phyloP scores from a whole-genome alignment of 2,888 invertebrate genomes.

The Syrphus vitripennis region DNA sequence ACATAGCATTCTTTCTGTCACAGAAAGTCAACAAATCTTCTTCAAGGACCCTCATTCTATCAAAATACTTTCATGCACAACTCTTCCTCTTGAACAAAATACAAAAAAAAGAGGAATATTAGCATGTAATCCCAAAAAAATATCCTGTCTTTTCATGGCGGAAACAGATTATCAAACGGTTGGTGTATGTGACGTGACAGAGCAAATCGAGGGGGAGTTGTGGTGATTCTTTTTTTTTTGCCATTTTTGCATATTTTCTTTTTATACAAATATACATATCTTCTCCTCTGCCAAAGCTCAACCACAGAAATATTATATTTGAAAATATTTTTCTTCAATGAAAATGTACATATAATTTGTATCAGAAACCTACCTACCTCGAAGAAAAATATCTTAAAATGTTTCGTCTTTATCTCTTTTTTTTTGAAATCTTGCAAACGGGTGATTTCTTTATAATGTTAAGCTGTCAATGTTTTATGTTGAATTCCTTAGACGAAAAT shows the following conservation, averaged over 20 bases:
- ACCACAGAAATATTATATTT: slow-evolving; percentile 24
- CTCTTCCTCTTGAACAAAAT: slow-evolving; percentile 20
- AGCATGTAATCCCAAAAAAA: slow-evolving; percentile 49
- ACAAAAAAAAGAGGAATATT: slow-evolving; percentile 18
- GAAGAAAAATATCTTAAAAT: background rate
- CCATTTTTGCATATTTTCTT: slow-evolving; percentile 6
- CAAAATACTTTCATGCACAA: slow-evolving; percentile 57
- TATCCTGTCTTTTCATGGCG: slow-evolving; percentile 38
- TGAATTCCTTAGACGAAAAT: no score
- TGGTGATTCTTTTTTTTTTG: slow-evolving; percentile 5
- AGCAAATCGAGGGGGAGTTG: slow-evolving; percentile 29
- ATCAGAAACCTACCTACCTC: background rate
- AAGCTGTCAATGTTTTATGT: background rate
- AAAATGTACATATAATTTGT: background rate
- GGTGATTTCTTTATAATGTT: background rate
- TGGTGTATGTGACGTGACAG: slow-evolving; percentile 46
- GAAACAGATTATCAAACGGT: slow-evolving; percentile 50
- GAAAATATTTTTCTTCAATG: slow-evolving; percentile 2
- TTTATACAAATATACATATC: background rate
- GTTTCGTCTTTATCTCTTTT: background rate
- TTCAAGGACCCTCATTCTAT: slow-evolving; percentile 54
- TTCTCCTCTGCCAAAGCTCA: background rate
- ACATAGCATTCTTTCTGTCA: slow-evolving; percentile 46
- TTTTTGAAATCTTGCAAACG: background rate
- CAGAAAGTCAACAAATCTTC: slow-evolving; percentile 60